phyloP scores from a whole-genome alignment of 2,113 vertebrate genomes.

The Sterrhoptilus dennistouni region DNA sequence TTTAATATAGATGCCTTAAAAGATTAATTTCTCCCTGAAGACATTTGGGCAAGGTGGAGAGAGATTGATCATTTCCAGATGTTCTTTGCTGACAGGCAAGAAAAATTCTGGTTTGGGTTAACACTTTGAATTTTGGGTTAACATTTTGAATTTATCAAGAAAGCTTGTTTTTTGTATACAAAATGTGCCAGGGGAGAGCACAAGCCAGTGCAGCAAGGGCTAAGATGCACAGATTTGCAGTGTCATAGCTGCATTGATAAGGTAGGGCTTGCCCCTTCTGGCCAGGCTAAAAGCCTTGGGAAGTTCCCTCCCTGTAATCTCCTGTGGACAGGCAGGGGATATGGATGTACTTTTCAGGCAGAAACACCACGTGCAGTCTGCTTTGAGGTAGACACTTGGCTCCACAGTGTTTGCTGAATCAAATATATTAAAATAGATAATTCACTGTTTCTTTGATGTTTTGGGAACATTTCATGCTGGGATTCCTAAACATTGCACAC shows the following conservation, averaged over 20 bases:
- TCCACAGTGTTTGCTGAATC: not conserved
- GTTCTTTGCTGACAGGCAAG: conserved; percentile 3
- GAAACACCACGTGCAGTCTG: accelerated
- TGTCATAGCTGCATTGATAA: not conserved
- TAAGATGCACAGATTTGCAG: not conserved
- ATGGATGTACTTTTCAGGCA: not conserved
- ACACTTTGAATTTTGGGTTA: no score
- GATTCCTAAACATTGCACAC: not conserved
- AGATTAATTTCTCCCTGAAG: conserved; percentile 29
- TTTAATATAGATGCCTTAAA: conserved; percentile 12
- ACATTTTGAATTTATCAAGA: no score
- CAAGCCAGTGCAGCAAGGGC: not conserved
- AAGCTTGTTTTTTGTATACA: no score
- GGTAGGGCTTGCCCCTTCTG: not conserved
- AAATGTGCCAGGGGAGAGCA: not conserved
- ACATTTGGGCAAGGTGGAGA: not conserved
- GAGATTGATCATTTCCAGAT: conserved; percentile 34
- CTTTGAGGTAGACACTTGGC: not conserved
- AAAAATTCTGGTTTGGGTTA: not conserved
- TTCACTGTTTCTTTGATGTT: not conserved
- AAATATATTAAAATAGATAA: not conserved
- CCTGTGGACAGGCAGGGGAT: not conserved
- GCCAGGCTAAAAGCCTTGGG: not conserved
- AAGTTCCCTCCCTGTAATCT: not conserved
- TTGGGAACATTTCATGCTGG: not conserved